These are phyloP conservation scores for Alectoris magna DNA, from an alignment of 2,797 vertebrate genomes.

Conservation along the genomic window DNA sequence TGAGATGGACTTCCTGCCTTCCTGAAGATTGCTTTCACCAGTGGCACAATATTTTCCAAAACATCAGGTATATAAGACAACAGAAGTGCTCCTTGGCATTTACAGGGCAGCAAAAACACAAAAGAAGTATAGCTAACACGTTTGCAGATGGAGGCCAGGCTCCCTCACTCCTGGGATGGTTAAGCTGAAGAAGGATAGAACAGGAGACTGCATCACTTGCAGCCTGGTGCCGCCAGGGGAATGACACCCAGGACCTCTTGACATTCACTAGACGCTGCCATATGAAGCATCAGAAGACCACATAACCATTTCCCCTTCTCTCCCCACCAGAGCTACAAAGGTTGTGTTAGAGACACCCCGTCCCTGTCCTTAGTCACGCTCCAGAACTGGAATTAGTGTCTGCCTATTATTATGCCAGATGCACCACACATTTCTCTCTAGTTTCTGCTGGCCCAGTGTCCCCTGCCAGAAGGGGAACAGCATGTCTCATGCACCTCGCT, in stretches of 20 bases:
- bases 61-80: not conserved
- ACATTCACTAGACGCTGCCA: not conserved
- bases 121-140: rapidly evolving
- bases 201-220: not conserved
- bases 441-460: not conserved
- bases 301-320: not conserved
- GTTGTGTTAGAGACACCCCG: not conserved
- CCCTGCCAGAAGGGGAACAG: not conserved
- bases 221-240: not conserved
- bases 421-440: rapidly evolving
- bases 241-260: not conserved
- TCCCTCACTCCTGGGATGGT: not conserved
- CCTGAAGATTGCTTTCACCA: not conserved
- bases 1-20: not conserved
- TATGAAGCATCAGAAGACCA: not conserved
- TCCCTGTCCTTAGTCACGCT: not conserved
- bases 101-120: not conserved
- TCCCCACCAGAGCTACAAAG: not conserved
- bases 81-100: not conserved
- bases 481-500: not conserved
- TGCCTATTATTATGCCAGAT: not conserved
- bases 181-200: not conserved
- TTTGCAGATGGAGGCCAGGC: not conserved
- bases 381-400: not conserved
- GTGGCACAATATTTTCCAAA: not conserved